phyloP scores from a whole-genome alignment of 2,797 vertebrate genomes.

The Podargus strigoides region DNA sequence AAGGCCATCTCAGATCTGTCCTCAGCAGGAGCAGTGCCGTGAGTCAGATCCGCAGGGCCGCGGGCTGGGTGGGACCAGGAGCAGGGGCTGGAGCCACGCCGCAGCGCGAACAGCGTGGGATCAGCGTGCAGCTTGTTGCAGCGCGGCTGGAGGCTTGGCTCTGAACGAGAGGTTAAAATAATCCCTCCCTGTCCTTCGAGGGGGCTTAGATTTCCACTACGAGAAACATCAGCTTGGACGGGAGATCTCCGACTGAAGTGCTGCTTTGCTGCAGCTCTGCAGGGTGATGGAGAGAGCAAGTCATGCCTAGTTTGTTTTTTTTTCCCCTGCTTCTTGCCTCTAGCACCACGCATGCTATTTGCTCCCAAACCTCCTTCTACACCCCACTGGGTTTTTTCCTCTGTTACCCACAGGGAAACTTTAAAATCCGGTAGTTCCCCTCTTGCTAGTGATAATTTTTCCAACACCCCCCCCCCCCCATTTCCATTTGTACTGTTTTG shows the following conservation, averaged over 20 bases:
- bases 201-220: neutral
- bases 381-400: neutral
- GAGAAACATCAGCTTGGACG: neutral
- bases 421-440: neutral
- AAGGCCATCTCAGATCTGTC: neutral
- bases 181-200: neutral
- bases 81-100: neutral
- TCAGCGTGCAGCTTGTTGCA: neutral
- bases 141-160: neutral
- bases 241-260: neutral
- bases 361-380: neutral
- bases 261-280: neutral
- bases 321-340: neutral
- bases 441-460: neutral
- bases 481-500: no score
- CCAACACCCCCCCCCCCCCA: no score
- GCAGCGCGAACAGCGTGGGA: neutral
- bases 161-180: neutral
- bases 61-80: neutral
- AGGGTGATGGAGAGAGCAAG: neutral
- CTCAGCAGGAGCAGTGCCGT: rapidly evolving
- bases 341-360: neutral
- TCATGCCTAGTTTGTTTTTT: neutral
- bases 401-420: neutral
- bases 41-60: rapidly evolving